phyloP scores from a whole-genome alignment of 2,113 vertebrate species.

The Scomber japonicus region DNA sequence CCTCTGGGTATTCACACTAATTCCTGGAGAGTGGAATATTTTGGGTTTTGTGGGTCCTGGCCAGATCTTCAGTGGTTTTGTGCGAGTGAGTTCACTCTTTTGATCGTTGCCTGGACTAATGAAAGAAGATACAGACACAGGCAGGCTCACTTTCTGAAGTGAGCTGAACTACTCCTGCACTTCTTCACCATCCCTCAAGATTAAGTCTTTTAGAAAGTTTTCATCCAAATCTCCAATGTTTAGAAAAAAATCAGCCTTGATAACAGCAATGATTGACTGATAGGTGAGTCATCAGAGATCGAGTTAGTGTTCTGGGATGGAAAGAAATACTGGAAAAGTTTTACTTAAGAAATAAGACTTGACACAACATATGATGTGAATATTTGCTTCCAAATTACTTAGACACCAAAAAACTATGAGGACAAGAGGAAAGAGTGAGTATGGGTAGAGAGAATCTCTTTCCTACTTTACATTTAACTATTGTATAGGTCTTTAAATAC shows the following conservation, averaged over 20 bases:
- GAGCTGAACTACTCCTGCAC: slow-evolving; percentile 15
- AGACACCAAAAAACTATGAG: not conserved
- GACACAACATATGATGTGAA: not conserved
- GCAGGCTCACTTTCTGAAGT: slow-evolving; percentile 38
- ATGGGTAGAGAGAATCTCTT: not conserved
- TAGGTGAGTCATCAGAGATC: slow-evolving; percentile 11
- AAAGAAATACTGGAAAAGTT: not conserved
- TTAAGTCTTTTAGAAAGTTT: slow-evolving; percentile 23
- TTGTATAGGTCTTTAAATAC: not conserved
- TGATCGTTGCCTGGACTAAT: slow-evolving; percentile 75
- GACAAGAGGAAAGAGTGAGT: not conserved
- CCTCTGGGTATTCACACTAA: slow-evolving; percentile 81
- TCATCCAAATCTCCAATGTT: slow-evolving; percentile 26
- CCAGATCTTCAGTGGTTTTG: slow-evolving; percentile 66
- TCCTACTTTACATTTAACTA: not conserved
- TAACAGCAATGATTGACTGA: not conserved
- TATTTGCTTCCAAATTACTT: not conserved
- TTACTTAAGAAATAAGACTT: not conserved
- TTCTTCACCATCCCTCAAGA: not conserved
- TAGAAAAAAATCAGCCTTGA: not conserved
- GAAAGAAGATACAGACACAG: slow-evolving; percentile 65
- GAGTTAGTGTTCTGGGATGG: not conserved
- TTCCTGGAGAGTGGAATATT: slow-evolving; percentile 72
- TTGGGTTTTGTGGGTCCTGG: slow-evolving; percentile 58
- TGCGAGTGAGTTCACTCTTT: slow-evolving; percentile 71